These are phyloP conservation scores for Chanos chanos DNA, from an alignment of 2,797 vertebrate genomes.

Conservation along the genomic window DNA sequence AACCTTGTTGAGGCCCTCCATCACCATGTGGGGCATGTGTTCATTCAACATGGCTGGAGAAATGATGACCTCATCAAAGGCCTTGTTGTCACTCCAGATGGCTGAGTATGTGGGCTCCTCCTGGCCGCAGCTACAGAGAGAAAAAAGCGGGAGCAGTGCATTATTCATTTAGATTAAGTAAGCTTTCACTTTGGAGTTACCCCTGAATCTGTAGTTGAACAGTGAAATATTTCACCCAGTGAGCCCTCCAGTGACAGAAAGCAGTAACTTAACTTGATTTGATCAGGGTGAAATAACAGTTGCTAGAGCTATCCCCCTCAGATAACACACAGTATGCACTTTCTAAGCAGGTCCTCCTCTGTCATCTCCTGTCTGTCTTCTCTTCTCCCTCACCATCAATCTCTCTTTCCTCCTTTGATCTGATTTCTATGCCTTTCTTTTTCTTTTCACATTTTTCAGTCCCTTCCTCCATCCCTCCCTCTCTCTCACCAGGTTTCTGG, in stretches of 20 bases:
- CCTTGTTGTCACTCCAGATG: conserved; percentile 98
- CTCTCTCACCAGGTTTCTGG: conserved; percentile 85
- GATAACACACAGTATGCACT: neutral
- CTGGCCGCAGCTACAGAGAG: conserved; percentile 84
- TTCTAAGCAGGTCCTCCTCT: neutral
- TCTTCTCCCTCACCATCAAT: neutral
- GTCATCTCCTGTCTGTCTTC: neutral
- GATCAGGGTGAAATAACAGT: no score
- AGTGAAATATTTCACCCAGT: no score
- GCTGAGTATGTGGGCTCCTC: conserved; percentile 98
- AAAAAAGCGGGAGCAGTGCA: conserved; percentile 5
- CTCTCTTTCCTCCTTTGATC: neutral
- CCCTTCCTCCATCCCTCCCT: neutral
- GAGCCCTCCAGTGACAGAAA: no score
- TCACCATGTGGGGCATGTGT: conserved; percentile 96
- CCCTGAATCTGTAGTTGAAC: no score
- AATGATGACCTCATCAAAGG: conserved; percentile 98
- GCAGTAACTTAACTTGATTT: no score
- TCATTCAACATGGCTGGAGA: conserved; percentile 98
- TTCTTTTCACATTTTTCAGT: no score
- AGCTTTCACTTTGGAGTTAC: no score
- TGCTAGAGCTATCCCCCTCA: no score
- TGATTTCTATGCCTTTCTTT: no score
- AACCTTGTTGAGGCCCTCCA: conserved; percentile 97
- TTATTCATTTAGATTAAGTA: no score